These are phyloP conservation scores for Etheostoma cragini DNA, from an alignment of 2,113 vertebrate species.

Conservation along the genomic window DNA sequence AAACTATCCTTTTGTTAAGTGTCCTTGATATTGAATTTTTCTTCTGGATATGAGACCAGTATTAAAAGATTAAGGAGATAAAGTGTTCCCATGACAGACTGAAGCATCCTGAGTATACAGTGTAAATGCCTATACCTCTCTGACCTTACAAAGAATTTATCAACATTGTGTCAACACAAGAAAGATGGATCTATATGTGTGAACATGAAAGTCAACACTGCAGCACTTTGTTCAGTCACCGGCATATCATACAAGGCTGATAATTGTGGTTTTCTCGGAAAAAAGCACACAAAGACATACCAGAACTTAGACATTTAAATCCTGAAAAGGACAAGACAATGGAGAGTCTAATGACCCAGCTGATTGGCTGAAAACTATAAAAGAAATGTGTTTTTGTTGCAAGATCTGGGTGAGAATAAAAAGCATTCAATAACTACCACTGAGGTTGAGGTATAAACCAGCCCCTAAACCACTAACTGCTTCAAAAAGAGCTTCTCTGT, in stretches of 20 bases:
- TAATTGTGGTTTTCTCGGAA: background rate
- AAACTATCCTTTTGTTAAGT: background rate
- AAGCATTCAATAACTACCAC: background rate
- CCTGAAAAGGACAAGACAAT: constrained; percentile 10
- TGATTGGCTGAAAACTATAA: background rate
- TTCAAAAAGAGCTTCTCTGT: background rate
- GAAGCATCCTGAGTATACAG: background rate
- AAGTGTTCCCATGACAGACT: constrained; percentile 16
- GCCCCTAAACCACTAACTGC: background rate
- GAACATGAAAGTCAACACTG: constrained; percentile 71
- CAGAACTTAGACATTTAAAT: background rate
- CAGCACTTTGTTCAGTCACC: constrained; percentile 37
- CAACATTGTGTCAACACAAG: constrained; percentile 57
- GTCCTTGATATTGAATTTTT: constrained; percentile 13
- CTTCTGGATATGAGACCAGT: constrained; percentile 2
- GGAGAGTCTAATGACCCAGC: background rate
- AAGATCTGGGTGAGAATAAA: background rate
- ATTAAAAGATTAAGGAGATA: constrained; percentile 31
- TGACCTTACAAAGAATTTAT: constrained; percentile 65
- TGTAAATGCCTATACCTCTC: constrained; percentile 38
- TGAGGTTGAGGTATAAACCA: background rate
- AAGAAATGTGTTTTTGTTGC: background rate
- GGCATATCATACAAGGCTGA: constrained; percentile 45
- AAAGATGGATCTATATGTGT: constrained; percentile 56
- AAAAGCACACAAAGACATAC: constrained; percentile 5